phyloP scores from a whole-genome alignment of 2,888 invertebrate genomes.

The Chrysolina haemoptera region DNA sequence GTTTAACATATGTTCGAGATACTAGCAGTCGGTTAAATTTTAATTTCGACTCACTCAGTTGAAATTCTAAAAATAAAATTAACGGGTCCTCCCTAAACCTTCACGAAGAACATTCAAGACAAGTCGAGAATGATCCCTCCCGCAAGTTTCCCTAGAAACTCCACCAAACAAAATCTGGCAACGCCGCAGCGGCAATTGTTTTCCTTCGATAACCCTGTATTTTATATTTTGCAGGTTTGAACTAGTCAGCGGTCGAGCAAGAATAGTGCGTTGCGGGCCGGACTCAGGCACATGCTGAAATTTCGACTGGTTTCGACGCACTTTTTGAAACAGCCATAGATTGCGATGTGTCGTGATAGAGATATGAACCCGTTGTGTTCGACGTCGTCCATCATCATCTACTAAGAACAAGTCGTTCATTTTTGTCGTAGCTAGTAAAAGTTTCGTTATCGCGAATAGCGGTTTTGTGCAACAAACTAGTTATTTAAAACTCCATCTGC shows the following conservation, averaged over 20 bases:
- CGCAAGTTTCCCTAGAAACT: no score
- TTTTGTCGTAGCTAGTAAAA: constrained; percentile 37
- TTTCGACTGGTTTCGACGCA: constrained; percentile 94
- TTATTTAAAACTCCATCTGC: constrained; percentile 22
- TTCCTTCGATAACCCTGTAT: background rate
- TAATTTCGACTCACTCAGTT: no score
- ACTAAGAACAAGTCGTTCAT: constrained; percentile 26
- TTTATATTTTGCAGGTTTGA: constrained; percentile 40
- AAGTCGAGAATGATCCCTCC: no score
- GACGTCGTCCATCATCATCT: constrained; percentile 41
- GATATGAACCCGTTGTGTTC: constrained; percentile 76
- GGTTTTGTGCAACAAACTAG: constrained; percentile 24
- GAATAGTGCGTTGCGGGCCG: constrained; percentile 44
- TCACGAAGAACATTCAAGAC: no score
- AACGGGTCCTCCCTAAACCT: no score
- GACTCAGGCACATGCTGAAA: constrained; percentile 82
- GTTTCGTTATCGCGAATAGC: constrained; percentile 33
- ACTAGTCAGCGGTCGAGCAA: constrained; percentile 37
- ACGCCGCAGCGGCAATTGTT: background rate
- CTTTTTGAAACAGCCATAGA: constrained; percentile 94
- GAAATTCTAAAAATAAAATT: no score
- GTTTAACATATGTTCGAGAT: no score
- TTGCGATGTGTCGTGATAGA: constrained; percentile 82
- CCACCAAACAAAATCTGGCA: background rate
- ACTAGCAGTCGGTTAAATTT: no score